Evolutionary conservation across 2,113 vertebrate genomes (phyloP).

Genomic region (Chroicocephalus ridibundus): DNA sequence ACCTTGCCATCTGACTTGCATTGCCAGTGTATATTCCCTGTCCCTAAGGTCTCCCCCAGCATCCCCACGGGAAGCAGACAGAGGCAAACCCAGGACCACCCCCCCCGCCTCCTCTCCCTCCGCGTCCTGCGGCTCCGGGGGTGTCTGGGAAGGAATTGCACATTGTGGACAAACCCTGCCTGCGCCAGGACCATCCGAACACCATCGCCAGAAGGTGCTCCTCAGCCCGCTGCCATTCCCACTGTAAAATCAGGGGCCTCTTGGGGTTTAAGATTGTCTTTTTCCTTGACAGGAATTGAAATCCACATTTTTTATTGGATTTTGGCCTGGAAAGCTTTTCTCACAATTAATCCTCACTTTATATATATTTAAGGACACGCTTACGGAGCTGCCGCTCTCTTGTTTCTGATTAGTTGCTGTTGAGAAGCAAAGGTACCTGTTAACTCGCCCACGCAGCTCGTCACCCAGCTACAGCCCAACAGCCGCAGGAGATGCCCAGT

Average conservation of each 20-base stretch:
- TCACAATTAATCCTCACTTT: not conserved
- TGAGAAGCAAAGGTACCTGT: too few species aligned
- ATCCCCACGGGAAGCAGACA: fast-evolving
- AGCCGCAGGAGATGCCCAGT: not conserved
- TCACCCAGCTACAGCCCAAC: not conserved
- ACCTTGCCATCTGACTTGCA: not conserved
- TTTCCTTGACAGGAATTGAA: not conserved
- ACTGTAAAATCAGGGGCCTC: not conserved
- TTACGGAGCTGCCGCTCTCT: not conserved
- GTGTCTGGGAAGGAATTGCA: not conserved
- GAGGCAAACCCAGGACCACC: not conserved
- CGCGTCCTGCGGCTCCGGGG: fast-evolving
- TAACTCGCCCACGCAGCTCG: not conserved
- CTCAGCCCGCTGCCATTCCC: not conserved
- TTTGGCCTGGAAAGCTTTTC: not conserved
- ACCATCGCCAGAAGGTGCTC: not conserved
- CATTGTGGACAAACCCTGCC: not conserved
- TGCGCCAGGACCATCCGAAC: not conserved
- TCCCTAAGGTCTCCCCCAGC: not conserved
- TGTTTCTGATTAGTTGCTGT: not conserved
- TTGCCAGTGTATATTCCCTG: not conserved
- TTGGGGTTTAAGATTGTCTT: not conserved
- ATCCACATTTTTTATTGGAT: not conserved
- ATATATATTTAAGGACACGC: not conserved
- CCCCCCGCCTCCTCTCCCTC: not conserved